Evolutionary conservation across 30 jellyfish, hydroid and myxozoan genomes (phyloP), one percentile per base, ranked within the genome.

Genomic region (Turritopsis rubra): DNA sequence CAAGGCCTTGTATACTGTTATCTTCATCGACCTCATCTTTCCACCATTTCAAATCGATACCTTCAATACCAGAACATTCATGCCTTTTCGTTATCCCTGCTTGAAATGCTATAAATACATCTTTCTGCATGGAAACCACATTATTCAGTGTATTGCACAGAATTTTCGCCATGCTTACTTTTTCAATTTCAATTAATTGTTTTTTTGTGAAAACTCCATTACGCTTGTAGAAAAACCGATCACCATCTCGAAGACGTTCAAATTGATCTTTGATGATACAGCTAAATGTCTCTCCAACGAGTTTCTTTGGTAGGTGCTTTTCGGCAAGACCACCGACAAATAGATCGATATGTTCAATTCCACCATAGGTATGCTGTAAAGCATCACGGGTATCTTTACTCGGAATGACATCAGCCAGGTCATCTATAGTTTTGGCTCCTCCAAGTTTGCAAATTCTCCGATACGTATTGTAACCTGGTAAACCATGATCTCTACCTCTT

Each of bases 71-170:
- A 0, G 77, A n/a, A 68, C 77, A 68, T n/a, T n/a, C 77, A 19
- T 68, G 77, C 77, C 77, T 68, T 68, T 68, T 68, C 31, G 77
- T n/a, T 0, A 68, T 19, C 8, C 77, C 77, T 7, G 28, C 30
- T 68, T 68, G 77, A 68, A 53, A 85, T 16, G 94, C 88, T 27
- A 21, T 68, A 72, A 89, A 89, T 18, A 89, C 96, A 54, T 89
- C 94, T 66, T 54, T 75, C 88, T 89, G 96, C 13, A 89, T 93
- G 20, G 96, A 89, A 18, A 89, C 96, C 66, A 84, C 85, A 22
- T 83, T 91, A 24, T 88, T 88, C 71, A 89, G 65, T 29, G 85
- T 89, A 71, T 89, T 80, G 73, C 96, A 89, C 88, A 89, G 81
- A 60, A 89, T 81, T 83, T 71, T 73, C 19, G 96, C 96, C 72